Conservation (phyloP, 2,113 vertebrate species). For the Trichomycterus rosablanca region DNA sequence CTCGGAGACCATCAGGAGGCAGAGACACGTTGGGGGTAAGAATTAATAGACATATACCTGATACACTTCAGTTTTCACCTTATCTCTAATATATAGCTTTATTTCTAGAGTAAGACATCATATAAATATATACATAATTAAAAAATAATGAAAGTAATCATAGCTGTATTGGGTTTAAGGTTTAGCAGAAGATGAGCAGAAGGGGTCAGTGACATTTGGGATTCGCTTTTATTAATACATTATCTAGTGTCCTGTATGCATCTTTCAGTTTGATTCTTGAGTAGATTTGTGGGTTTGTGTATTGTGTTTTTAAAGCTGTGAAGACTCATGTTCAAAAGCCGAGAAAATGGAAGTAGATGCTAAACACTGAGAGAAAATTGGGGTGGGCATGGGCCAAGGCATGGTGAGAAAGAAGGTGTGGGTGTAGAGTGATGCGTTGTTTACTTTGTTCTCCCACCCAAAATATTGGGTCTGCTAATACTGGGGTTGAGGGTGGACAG, state of each 20-base stretch:
- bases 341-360: not conserved
- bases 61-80: not conserved
- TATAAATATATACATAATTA: too few relatives aligned
- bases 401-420: not conserved
- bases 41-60: not conserved
- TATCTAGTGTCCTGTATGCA: too few relatives aligned
- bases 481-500: constrained; percentile 9
- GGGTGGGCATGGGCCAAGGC: not conserved
- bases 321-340: not conserved
- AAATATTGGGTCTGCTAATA: constrained; percentile 17
- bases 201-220: not conserved
- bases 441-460: constrained; percentile 35
- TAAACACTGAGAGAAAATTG: constrained; percentile 24
- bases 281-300: not conserved
- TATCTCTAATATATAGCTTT: not conserved
- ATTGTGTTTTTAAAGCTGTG: not conserved
- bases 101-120: not conserved
- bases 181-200: not conserved
- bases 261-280: not conserved
- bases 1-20: constrained; percentile 18
- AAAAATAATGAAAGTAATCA: too few relatives aligned
- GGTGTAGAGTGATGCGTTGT: constrained; percentile 27
- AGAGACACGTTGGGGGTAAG: constrained; percentile 32
- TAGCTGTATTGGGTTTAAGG: not conserved
- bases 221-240: not conserved